Base-by-base conservation (phyloP, 2,797 vertebrate species). In the Choloepus didactylus region DNA sequence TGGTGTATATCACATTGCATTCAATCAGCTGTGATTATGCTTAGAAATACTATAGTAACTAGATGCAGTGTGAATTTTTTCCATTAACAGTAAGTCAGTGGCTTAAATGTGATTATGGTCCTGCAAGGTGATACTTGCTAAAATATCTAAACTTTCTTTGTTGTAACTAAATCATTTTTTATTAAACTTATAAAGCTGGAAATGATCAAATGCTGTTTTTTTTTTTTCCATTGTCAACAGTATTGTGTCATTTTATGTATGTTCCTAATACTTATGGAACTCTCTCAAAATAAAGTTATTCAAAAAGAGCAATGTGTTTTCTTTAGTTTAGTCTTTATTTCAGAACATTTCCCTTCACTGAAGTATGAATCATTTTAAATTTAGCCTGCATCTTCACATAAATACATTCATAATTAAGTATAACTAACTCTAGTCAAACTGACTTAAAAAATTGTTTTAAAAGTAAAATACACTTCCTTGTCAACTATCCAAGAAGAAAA, bases 1-100 rank as follows among this genome's bases (percentile, higher is more conserved):
- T 97, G 98, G 97, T 98, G 98, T 98, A 97, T 97, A 97, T 98
- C 98, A 98, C 98, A 98, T 98, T 98, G 97, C 98, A 97, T 98
- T 98, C 97, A 98, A 98, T 97, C 98, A 38, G 98, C 98, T 98
- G 97, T 98, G 98, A 98, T 98, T 98, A 98, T 98, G 98, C 98
- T 98, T 98, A 97, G 98, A 98, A 97, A 98, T 97, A 95, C 41
- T 97, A 86, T 98, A 98, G 98, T 98, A 97, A 96, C 96, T 98
- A 98, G 97, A 97, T 98, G 97, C 98, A 97, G 98, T 98, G 98
- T 98, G 98, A 97, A 91, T 95, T 96, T 96, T 95, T 96, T 95
- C 95, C 96, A 94, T 97, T 98, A 98, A 97, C 96, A 97, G 70
- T 97, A 89, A 97, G 96, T 98, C 97, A 96, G 97, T 91, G 97